Evolutionary conservation across 2,888 invertebrate genomes (phyloP), one percentile per base, ranked within the genome.

Genomic region (Metacarcinus magister): DNA sequence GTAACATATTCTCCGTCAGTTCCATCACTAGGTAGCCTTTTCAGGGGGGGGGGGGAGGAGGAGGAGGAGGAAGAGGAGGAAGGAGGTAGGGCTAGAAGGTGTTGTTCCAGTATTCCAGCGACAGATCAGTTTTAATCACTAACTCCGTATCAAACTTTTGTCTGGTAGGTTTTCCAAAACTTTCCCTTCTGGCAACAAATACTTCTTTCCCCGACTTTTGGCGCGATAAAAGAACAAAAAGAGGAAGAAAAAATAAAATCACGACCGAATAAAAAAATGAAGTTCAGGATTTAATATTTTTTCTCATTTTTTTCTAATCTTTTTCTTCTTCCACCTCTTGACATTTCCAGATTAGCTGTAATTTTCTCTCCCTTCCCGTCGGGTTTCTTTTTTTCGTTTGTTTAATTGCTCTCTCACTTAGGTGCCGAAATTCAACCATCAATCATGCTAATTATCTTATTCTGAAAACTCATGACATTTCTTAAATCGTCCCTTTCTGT

Each of bases 121-220:
- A 32, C 32, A 82, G 82, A 82, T 82, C 82, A 82, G 82, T 82
- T 82, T 82, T 82, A 82, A 82, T 82, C 82, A 82, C 32, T 82
- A 82, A 82, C 82, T 82, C 82, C 16, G 32, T 32, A 82, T 82
- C 82, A 82, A 82, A 82, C 82, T 82, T 82, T 82, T 82, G 32
- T 32, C 32, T 32, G 82, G 82, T 32, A 32, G 82, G 82, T 32
- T 82, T 82, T 28, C 32, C 82, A 82, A 82, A 82, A 82, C 13
- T 82, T 82, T 82, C 82, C 82, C 82, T n/a, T 82, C 82, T 82
- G 82, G 32, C 82, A 82, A 82, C 82, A 82, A 82, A 82, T 82
- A 82, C 32, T 82, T 82, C 32, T 82, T 32, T 82, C 82, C 82
- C 82, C 82, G 32, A 82, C 82, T 82, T 82, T 32, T 82, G 82